Base-by-base conservation (phyloP, 2,888 invertebrate species). In the Sesia bembeciformis region DNA sequence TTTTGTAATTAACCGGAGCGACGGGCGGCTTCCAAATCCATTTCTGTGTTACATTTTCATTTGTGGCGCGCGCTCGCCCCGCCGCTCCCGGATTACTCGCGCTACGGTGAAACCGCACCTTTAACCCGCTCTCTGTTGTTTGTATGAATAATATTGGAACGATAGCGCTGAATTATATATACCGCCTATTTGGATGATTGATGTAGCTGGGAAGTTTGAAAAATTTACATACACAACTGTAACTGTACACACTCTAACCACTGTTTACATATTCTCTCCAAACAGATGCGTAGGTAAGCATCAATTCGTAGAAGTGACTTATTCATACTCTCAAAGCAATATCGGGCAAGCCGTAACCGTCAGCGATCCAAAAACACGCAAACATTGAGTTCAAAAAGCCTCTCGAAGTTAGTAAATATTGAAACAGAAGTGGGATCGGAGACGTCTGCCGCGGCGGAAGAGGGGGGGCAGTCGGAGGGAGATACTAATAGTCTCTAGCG, bases 11-110 rank as follows among this genome's bases (percentile, higher is more conserved):
- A 89, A 89, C 89, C 87, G 87, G 84, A 85, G 88, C 88, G 86
- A 86, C 88, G 86, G 86, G 86, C 85, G 87, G 88, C 87, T 85
- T 87, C 88, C 87, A 85, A 89, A 89, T 88, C 89, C 89, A 88
- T 89, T 89, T 89, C 89, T 85, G 83, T 88, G 88, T 89, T 87
- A 89, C 89, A 89, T 88, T 89, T 89, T 89, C 89, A 89, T 89
- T 89, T 88, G 89, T 72, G 88, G 88, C 80, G 74, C 80, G 75
- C 75, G 78, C 75, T 76, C 71, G 73, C 76, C 74, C 74, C 74
- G 68, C 75, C 70, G 72, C 74, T 68, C 70, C 62, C 70, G 80
- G 81, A 84, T 83, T 84, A 84, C 75, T 75, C 69, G 70, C 76
- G 78, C 76, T 70, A 68, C 78, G 68, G 73, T 75, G 70, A 69